Evolutionary conservation across 2,113 vertebrate species (phyloP).

Genomic region (Lagopus leucura): DNA sequence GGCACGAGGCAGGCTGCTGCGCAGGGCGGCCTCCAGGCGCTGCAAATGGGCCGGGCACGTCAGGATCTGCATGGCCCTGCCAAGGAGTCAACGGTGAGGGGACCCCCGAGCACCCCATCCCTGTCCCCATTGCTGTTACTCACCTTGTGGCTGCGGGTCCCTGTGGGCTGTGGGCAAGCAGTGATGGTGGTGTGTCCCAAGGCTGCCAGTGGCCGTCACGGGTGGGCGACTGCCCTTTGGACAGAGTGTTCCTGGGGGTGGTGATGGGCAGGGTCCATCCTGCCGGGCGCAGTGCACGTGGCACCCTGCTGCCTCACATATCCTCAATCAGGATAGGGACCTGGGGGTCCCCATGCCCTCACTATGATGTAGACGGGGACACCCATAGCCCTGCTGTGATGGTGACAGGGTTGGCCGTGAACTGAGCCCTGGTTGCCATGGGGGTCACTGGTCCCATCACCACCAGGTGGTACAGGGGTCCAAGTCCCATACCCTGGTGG

Average conservation of each 20-base stretch:
- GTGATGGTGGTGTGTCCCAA: neutral
- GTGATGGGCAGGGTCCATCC: neutral
- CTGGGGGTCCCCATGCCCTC: neutral
- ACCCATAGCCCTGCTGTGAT: no score
- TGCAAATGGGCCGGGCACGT: neutral
- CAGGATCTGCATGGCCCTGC: slow-evolving; percentile 59
- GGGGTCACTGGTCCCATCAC: no score
- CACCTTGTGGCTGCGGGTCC: neutral
- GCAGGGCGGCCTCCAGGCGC: slow-evolving; percentile 31
- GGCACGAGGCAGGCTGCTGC: neutral
- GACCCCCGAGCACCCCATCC: neutral
- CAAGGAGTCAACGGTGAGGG: accelerated
- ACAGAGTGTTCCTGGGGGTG: neutral
- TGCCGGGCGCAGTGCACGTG: accelerated
- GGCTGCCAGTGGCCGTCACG: neutral
- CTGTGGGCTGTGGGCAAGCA: accelerated
- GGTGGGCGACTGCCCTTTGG: neutral
- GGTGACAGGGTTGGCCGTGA: no score
- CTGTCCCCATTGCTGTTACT: neutral
- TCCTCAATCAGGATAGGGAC: neutral
- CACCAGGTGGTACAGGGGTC: neutral
- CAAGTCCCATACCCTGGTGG: no score
- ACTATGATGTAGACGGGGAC: neutral
- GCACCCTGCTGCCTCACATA: neutral
- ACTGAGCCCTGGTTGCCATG: no score